Percentiles rank a stretch among this genome's conserved stretches.
Evolutionary conservation across 2,797 vertebrate species (phyloP).

Genomic region (Peromyscus nudipes): DNA sequence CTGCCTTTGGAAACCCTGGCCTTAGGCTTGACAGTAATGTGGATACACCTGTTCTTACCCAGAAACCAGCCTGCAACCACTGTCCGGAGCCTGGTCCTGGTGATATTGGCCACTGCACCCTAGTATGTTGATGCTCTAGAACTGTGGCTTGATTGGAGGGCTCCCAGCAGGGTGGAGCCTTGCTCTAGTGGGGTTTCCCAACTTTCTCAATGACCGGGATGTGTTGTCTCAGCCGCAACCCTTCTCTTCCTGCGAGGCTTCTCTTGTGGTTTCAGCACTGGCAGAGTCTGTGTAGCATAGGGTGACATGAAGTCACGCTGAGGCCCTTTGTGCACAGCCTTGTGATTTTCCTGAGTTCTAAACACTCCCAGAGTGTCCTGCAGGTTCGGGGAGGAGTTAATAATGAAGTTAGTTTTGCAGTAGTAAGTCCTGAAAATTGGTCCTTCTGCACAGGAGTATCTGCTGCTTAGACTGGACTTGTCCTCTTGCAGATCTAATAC

Average conservation of each 20-base stretch:
- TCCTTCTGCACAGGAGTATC: neutral
- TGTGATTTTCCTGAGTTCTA: constrained; percentile 11
- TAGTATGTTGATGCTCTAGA: neutral
- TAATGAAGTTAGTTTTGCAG: neutral
- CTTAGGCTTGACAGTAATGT: neutral
- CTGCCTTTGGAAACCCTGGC: neutral
- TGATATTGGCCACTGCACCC: neutral
- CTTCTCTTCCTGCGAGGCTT: neutral
- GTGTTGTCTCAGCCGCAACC: neutral
- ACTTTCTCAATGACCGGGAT: neutral
- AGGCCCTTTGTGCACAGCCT: neutral
- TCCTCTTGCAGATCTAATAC: neutral
- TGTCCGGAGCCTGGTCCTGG: neutral
- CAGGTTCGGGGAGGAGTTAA: neutral
- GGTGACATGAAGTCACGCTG: neutral
- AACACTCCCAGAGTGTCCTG: neutral
- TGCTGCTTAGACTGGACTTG: neutral
- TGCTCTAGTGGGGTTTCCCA: neutral
- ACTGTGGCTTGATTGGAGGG: neutral
- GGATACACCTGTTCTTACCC: neutral
- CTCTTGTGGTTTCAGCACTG: neutral
- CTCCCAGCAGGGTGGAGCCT: neutral
- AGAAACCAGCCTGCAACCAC: neutral
- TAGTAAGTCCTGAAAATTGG: neutral
- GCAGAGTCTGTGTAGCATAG: neutral